These are phyloP conservation scores for Drosophila tani DNA, from an alignment of 1,140 invertebrate genomes.

Conservation along the genomic window DNA sequence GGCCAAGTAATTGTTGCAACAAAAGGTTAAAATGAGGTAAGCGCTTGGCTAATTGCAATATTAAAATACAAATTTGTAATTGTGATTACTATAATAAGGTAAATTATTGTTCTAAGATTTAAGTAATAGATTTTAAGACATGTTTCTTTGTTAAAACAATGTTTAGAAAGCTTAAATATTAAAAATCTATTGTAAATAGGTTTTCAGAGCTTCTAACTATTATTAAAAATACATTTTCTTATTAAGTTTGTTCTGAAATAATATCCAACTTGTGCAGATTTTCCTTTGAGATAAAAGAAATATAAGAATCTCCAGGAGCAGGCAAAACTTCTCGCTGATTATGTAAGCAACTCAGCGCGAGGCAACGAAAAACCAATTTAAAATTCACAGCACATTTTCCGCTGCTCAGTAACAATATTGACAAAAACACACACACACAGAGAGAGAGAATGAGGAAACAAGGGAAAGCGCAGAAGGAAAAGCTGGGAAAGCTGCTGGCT, in stretches of 20 bases:
- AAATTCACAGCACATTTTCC: conserved; percentile 83
- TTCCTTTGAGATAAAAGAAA: conserved; percentile 16
- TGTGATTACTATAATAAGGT: not conserved
- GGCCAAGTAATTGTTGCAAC: conserved; percentile 23
- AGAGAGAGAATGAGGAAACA: not conserved
- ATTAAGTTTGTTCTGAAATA: not conserved
- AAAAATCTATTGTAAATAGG: too few species aligned
- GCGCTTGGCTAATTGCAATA: conserved; percentile 13
- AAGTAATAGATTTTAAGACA: not conserved
- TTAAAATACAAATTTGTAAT: conserved; percentile 1
- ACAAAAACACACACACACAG: conserved; percentile 43
- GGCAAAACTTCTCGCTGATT: conserved; percentile 46
- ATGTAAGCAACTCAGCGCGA: conserved; percentile 63
- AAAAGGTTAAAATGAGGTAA: conserved; percentile 22
- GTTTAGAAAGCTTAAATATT: too few species aligned
- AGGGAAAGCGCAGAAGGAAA: conserved; percentile 25
- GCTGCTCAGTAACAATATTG: conserved; percentile 76
- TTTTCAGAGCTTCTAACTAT: too few species aligned
- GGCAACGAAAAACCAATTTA: conserved; percentile 58
- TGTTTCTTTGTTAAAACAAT: not conserved
- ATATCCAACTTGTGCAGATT: conserved; percentile 5
- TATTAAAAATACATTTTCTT: not conserved
- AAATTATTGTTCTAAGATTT: not conserved
- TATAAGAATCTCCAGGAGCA: conserved; percentile 19
- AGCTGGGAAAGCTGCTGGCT: conserved; percentile 42